Percentiles rank a stretch among this genome's conserved stretches.
Evolutionary conservation across 2,797 vertebrate species (phyloP).

Genomic region (Lepilemur septentrionalis): DNA sequence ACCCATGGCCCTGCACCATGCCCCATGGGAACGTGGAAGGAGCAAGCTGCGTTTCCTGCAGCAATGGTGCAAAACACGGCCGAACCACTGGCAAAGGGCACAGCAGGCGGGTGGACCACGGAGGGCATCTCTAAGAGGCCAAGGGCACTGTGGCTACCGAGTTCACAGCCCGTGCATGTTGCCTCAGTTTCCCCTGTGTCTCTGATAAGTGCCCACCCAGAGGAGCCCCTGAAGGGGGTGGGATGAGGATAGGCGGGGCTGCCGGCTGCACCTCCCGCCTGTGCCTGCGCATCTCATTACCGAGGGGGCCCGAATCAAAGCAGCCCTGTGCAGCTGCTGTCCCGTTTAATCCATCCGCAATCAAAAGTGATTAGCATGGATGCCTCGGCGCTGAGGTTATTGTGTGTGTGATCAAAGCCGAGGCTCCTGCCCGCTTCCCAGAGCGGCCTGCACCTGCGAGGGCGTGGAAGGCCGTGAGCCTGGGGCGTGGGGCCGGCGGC

Average conservation of each 20-base stretch:
- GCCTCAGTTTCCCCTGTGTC: conserved; percentile 17
- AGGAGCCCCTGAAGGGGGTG: background rate
- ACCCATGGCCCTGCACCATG: background rate
- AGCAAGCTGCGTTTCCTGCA: background rate
- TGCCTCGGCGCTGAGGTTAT: conserved; percentile 78
- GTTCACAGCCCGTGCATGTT: background rate
- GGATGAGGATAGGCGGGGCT: background rate
- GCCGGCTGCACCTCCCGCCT: background rate
- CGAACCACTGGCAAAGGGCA: background rate
- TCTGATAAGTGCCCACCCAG: conserved; percentile 27
- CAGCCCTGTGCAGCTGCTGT: conserved; percentile 83
- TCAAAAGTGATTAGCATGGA: conserved; percentile 83
- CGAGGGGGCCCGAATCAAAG: conserved; percentile 81
- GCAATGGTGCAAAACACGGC: background rate
- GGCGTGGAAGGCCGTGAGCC: background rate
- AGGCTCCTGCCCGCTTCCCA: conserved; percentile 66
- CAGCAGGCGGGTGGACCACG: background rate
- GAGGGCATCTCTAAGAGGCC: background rate
- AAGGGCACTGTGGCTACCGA: background rate
- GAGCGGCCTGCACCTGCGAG: conserved; percentile 61
- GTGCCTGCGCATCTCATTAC: conserved; percentile 81
- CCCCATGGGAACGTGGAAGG: background rate
- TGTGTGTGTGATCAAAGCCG: conserved; percentile 79
- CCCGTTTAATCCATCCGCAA: conserved; percentile 84
- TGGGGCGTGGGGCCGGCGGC: background rate